Percentiles rank a stretch among this genome's conserved stretches.
Conservation (phyloP, 2,113 vertebrate species). For the Tragulus kanchil region DNA sequence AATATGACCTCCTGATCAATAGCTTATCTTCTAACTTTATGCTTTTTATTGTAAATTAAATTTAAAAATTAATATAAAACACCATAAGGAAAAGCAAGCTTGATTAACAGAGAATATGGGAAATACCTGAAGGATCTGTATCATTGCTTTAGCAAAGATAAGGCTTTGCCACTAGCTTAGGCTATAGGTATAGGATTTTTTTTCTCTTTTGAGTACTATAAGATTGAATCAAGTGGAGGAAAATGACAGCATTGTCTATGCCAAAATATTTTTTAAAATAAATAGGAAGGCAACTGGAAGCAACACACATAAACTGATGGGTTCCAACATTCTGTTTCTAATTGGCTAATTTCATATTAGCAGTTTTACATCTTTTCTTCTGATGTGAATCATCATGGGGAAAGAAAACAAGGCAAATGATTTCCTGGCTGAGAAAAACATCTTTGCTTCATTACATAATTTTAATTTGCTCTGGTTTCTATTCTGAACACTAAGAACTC, state of each 20-base stretch:
- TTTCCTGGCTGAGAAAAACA: conserved; percentile 76
- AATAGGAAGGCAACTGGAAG: conserved; percentile 65
- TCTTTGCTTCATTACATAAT: conserved; percentile 79
- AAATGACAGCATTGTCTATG: conserved; percentile 52
- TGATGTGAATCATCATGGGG: conserved; percentile 70
- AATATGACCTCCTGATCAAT: background rate
- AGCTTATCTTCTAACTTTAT: background rate
- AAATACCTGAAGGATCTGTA: background rate
- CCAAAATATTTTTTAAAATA: conserved; percentile 60
- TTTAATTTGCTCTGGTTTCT: conserved; percentile 78
- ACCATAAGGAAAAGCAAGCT: background rate
- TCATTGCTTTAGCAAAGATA: background rate
- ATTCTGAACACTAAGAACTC: conserved; percentile 71
- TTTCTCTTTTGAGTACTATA: background rate
- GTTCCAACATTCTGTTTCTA: conserved; percentile 74
- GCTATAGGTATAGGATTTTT: background rate
- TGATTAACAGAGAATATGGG: background rate
- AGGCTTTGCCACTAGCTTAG: background rate
- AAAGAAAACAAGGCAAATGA: conserved; percentile 77
- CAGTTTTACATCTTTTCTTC: conserved; percentile 75
- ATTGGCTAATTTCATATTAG: conserved; percentile 79
- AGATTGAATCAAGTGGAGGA: conserved; percentile 7
- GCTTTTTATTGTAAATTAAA: background rate
- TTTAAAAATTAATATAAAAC: background rate
- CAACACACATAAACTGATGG: conserved; percentile 55